A percentile compares a stretch with the other conserved stretches of the same genome.
Evolutionary conservation across 2,113 vertebrate genomes (phyloP).

Genomic region (Charadrius vociferus): DNA sequence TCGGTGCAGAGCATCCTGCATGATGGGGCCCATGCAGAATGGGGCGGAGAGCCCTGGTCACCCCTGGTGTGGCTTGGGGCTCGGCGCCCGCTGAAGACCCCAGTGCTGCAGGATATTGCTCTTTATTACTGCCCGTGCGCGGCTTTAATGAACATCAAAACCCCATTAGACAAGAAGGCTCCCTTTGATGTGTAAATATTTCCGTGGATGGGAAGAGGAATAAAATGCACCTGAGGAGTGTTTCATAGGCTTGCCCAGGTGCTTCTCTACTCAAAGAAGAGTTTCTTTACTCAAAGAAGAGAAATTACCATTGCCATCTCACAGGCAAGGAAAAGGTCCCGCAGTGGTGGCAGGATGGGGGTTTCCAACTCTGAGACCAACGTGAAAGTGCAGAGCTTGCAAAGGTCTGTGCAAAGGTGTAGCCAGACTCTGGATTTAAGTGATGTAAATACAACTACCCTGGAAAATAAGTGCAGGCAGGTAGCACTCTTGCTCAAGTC

Average conservation of each 20-base stretch:
- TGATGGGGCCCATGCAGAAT: not conserved
- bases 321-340: not conserved
- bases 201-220: not conserved
- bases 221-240: not conserved
- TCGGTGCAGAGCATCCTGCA: not conserved
- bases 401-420: not conserved
- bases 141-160: not conserved
- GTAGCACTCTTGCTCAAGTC: not conserved
- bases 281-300: not conserved
- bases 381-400: not conserved
- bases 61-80: not conserved
- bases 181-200: conserved; percentile 7
- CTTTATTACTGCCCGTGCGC: not conserved
- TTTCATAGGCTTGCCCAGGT: not conserved
- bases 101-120: not conserved
- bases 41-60: not conserved
- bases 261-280: not conserved
- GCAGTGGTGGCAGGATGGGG: not conserved
- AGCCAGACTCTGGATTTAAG: not conserved
- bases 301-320: not conserved
- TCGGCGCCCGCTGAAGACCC: not conserved
- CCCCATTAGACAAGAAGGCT: not conserved
- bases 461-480: not conserved
- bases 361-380: not conserved
- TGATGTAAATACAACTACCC: not conserved